Base-by-base conservation (phyloP, 2,797 vertebrate species). In the Hippocampus kuda region DNA sequence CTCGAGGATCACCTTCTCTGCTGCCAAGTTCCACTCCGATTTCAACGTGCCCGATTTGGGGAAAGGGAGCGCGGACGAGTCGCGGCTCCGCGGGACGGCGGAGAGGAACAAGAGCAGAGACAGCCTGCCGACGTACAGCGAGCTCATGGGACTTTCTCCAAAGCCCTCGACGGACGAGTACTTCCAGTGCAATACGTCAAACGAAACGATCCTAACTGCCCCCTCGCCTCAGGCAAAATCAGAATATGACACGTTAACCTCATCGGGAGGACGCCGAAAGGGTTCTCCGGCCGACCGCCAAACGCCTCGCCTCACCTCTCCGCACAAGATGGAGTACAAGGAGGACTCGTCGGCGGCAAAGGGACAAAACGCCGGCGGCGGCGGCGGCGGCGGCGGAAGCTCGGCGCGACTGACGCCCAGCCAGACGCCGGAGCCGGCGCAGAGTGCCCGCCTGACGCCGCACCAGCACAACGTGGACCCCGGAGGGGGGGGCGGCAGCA, bases 111-210 rank as follows among this genome's bases (percentile, higher is more conserved):
- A 96, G 83, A 88, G 93, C 74, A 91, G 91, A 88, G 93, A 93
- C 87, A 95, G 91, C 87, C 87, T 98, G 85, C 93, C 94, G 6
- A 89, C 94, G 0, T 97, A 94, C 44, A 92, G 91, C 1, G 96
- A 98, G 75, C 91, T 97, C 86, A 95, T 92, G 86, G 92, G 95
- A 83, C 92, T 97, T 88, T 93, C 93, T 75, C 84, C 94, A 51
- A 97, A 97, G 88, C 91, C 94, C 82, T 90, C 93, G 56, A 84
- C 93, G 6, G 97, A 98, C 75, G 95, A 98, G 90, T 99, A 98
- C 88, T 99, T 99, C 89, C 96, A 99, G 91, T 98, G 97, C 90
- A 98, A 97, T 93, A 96, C 96, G 70, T 98, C 97, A 80, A 97
- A 97, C 65, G 98, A 99, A 93, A 98, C 96, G 68, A 93, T 97